Percentiles rank a stretch among this genome's conserved stretches.
Evolutionary conservation across 2,888 invertebrate species (phyloP).

Genomic region (Heteromyza rotundicornis): DNA sequence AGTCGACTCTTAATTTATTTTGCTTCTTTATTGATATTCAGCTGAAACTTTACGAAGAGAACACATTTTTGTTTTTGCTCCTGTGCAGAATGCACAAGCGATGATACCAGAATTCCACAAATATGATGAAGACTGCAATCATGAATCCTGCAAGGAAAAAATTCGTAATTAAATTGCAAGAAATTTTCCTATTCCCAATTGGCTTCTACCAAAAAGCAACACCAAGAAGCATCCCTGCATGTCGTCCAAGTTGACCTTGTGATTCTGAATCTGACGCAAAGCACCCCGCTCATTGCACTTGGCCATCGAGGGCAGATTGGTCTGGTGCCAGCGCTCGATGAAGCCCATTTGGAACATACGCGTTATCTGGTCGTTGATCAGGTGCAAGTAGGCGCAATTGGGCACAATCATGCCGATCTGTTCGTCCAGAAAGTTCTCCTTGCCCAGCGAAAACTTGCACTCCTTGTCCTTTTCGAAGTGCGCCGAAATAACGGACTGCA

Average conservation of each 20-base stretch:
- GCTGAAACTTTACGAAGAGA: not conserved
- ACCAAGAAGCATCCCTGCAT: slow-evolving; percentile 94
- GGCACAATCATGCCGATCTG: slow-evolving; percentile 79
- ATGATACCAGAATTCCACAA: slow-evolving; percentile 47
- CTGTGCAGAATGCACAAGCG: slow-evolving; percentile 29
- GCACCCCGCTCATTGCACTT: slow-evolving; percentile 75
- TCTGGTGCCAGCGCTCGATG: slow-evolving; percentile 80
- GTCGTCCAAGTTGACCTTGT: slow-evolving; percentile 86
- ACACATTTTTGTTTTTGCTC: not conserved
- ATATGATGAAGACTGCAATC: slow-evolving; percentile 40
- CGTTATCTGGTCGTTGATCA: slow-evolving; percentile 80
- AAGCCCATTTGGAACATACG: slow-evolving; percentile 85
- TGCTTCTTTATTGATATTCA: too few relatives aligned
- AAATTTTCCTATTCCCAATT: not conserved
- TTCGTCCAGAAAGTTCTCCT: slow-evolving; percentile 80
- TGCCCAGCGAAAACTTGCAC: slow-evolving; percentile 79
- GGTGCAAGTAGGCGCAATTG: slow-evolving; percentile 77
- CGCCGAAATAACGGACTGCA: slow-evolving; percentile 75
- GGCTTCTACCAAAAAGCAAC: slow-evolving; percentile 72
- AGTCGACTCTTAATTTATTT: too few relatives aligned
- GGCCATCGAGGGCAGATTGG: slow-evolving; percentile 79
- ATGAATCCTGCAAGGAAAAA: slow-evolving; percentile 41
- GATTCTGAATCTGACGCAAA: slow-evolving; percentile 76
- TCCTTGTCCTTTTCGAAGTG: slow-evolving; percentile 71
- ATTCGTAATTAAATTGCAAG: not conserved